These are phyloP conservation scores for Euphonia xanthogaster DNA, from an alignment of 2,797 vertebrate species.

Conservation along the genomic window DNA sequence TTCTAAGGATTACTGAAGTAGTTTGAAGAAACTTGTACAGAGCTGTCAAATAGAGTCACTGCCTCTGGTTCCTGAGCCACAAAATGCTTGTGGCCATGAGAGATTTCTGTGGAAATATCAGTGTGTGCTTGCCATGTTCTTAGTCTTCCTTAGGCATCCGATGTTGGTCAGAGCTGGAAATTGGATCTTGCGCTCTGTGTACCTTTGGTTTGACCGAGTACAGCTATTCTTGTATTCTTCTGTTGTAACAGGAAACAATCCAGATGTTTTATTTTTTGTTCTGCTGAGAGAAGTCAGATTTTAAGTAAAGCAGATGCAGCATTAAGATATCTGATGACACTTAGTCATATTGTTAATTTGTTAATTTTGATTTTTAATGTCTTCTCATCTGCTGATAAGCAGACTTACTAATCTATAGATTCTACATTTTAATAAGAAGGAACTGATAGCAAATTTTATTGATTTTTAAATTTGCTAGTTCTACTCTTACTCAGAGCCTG, in stretches of 20 bases:
- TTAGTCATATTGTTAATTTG: not conserved
- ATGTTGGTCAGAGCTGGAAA: conserved; percentile 28
- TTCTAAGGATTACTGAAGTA: not conserved
- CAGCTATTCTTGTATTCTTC: not conserved
- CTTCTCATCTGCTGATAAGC: not conserved
- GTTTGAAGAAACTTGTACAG: not conserved
- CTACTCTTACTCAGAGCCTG: not conserved
- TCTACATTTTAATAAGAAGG: not conserved
- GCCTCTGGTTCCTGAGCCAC: conserved; percentile 6
- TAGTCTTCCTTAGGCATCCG: not conserved
- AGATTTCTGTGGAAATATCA: conserved; percentile 14
- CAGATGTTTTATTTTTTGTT: not conserved
- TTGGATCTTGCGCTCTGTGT: not conserved
- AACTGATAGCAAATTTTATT: not conserved
- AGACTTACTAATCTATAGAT: not conserved
- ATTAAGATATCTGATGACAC: not conserved
- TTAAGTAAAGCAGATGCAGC: not conserved
- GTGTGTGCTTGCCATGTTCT: not conserved
- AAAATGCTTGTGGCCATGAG: conserved; percentile 38
- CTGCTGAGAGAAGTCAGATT: not conserved
- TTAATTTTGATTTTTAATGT: not conserved
- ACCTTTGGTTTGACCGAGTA: not conserved
- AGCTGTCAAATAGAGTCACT: not conserved
- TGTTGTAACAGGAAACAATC: not conserved
- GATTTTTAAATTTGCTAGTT: not conserved